Conservation (phyloP, 2,113 vertebrate species). For the Eubucco bourcierii region DNA sequence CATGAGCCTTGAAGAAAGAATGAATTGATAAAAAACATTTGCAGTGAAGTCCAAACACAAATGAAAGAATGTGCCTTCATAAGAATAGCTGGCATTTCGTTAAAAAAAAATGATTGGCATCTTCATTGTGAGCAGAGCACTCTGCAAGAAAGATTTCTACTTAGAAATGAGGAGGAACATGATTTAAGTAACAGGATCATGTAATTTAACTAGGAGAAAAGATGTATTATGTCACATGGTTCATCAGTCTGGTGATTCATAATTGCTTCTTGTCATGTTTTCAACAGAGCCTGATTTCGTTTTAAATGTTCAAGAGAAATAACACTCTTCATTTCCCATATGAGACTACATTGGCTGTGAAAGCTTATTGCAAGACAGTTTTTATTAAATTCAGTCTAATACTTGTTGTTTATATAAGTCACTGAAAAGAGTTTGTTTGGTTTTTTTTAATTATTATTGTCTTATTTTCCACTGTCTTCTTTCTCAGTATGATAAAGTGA, state of each 20-base stretch:
- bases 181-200: constrained; percentile 11
- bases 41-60: background rate
- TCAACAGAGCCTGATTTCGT: background rate
- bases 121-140: background rate
- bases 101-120: background rate
- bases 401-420: background rate
- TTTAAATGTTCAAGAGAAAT: constrained; percentile 30
- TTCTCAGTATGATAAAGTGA: fast-evolving
- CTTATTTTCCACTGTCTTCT: background rate
- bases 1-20: background rate
- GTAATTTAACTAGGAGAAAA: constrained; percentile 16
- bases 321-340: background rate
- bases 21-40: background rate
- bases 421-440: background rate
- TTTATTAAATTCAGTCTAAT: background rate
- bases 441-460: background rate
- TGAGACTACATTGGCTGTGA: background rate
- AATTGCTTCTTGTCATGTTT: constrained; percentile 22
- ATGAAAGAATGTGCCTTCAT: background rate
- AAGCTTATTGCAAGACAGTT: background rate
- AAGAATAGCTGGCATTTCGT: background rate
- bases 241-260: constrained; percentile 26
- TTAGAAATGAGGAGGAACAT: background rate
- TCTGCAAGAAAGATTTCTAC: background rate
- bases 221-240: constrained; percentile 19